Percentiles rank a stretch among this genome's conserved stretches.
These are phyloP conservation scores for Ptychochromis oligacanthus DNA, from an alignment of 2,113 vertebrate species.

Conservation along the genomic window DNA sequence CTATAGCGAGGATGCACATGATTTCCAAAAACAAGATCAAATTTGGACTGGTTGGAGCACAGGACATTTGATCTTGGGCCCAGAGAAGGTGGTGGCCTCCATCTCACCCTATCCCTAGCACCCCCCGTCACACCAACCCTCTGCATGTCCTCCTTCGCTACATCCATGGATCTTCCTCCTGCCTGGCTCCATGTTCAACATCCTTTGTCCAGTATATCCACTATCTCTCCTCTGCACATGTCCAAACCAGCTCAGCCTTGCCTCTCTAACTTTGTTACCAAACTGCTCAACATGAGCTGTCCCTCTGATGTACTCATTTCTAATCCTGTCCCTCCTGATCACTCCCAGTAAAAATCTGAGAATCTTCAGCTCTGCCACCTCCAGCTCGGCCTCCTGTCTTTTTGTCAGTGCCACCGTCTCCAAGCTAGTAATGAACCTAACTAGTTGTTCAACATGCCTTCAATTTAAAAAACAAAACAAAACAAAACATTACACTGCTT, in stretches of 20 bases:
- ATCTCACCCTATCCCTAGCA: background rate
- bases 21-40: too few species aligned
- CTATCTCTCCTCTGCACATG: background rate
- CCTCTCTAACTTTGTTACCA: background rate
- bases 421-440: background rate
- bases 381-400: accelerated
- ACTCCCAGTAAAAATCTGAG: background rate
- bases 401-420: background rate
- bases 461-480: too few species aligned
- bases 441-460: too few species aligned
- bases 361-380: accelerated
- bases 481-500: too few species aligned
- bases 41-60: background rate
- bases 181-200: background rate
- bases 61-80: background rate
- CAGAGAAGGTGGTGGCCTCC: background rate
- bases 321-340: background rate
- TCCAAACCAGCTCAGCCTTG: background rate
- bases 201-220: background rate
- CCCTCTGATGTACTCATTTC: background rate
- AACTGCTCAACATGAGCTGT: too few species aligned
- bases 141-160: background rate
- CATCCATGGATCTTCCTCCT: background rate
- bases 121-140: accelerated
- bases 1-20: too few species aligned